Conservation (phyloP, 2,113 vertebrate species). For the Rhineura floridana region DNA sequence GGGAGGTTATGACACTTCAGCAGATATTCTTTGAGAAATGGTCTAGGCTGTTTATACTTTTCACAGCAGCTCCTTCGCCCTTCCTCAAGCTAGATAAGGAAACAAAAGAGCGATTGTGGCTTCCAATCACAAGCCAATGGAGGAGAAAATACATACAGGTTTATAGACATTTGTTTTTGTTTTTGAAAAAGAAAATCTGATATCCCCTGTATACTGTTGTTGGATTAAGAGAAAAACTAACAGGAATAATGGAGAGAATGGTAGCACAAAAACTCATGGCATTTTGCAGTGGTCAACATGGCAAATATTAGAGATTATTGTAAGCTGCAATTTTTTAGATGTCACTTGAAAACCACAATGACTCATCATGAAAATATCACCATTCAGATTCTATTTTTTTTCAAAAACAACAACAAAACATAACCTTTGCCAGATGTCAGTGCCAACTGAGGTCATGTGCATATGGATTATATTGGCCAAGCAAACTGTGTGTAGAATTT, state of each 20-base stretch:
- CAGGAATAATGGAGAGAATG: background rate
- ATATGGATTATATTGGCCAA: background rate
- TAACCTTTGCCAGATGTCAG: background rate
- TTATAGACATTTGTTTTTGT: background rate
- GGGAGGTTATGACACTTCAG: background rate
- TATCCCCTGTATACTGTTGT: rapidly evolving
- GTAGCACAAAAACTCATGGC: rapidly evolving
- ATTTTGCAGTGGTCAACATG: background rate
- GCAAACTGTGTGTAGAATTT: background rate
- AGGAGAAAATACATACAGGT: rapidly evolving
- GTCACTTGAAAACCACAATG: background rate
- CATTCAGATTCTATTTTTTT: background rate
- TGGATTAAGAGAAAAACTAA: background rate
- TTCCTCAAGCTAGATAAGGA: background rate
- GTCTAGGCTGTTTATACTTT: background rate
- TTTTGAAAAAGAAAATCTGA: background rate
- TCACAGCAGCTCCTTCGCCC: background rate
- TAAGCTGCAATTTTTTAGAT: background rate
- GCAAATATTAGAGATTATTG: background rate
- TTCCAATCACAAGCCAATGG: background rate
- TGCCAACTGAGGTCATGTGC: background rate
- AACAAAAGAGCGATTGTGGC: background rate
- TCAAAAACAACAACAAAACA: background rate
- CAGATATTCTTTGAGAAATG: slow-evolving; percentile 4
- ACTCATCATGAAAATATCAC: background rate